Conservation (phyloP, 2,888 invertebrate genomes). For the Plagiodera versicolora region DNA sequence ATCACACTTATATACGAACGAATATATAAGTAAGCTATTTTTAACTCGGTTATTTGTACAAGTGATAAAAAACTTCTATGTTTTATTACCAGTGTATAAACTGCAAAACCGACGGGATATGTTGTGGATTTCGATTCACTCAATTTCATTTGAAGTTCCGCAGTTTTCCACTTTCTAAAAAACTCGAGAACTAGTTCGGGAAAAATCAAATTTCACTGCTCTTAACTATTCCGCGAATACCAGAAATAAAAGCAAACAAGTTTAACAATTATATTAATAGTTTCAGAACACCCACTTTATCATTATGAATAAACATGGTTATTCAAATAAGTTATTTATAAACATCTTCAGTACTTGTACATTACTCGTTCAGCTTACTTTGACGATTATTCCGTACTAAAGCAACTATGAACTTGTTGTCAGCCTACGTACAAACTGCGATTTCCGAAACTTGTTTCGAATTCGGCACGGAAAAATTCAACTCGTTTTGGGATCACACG, state of each 20-base stretch:
- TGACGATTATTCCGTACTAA: not conserved
- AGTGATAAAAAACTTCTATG: slow-evolving; percentile 16
- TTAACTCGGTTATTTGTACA: slow-evolving; percentile 16
- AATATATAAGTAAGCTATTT: slow-evolving; percentile 10
- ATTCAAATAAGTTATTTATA: slow-evolving; percentile 8
- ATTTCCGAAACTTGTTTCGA: not conserved
- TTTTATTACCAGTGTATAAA: slow-evolving; percentile 15
- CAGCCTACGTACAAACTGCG: not conserved
- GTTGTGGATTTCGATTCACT: slow-evolving; percentile 2
- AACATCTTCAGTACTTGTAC: not conserved
- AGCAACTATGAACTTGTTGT: not conserved
- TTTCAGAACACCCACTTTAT: slow-evolving; percentile 10
- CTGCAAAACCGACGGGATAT: slow-evolving; percentile 9
- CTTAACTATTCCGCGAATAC: slow-evolving; percentile 6
- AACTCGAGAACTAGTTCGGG: not conserved
- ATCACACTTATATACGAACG: slow-evolving; percentile 14
- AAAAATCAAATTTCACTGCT: slow-evolving; percentile 1
- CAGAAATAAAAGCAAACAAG: not conserved
- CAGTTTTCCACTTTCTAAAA: not conserved
- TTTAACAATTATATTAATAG: slow-evolving; percentile 10
- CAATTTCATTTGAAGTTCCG: slow-evolving; percentile 9
- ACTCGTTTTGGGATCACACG: not conserved
- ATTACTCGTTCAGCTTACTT: not conserved
- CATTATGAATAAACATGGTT: slow-evolving; percentile 14
- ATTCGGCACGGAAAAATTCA: slow-evolving; percentile 1